Conservation (phyloP, 1,140 invertebrate species). For the Thaumetopoea pityocampa region DNA sequence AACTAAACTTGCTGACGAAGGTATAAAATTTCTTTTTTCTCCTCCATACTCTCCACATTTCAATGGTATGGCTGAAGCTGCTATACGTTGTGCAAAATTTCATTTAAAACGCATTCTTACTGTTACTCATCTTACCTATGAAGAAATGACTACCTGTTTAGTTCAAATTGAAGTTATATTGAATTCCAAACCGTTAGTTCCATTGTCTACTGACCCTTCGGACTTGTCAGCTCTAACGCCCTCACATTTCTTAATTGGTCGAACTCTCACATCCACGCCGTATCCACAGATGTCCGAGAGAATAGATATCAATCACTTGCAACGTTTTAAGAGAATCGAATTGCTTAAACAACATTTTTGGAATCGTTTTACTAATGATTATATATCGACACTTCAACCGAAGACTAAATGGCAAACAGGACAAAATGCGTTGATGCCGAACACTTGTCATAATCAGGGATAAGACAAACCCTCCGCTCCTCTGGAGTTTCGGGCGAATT, state of each 20-base stretch:
- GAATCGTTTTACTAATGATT: constrained; percentile 6
- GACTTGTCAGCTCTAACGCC: constrained; percentile 18
- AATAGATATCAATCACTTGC: constrained; percentile 4
- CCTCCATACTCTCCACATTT: constrained; percentile 22
- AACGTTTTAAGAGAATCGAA: constrained; percentile 11
- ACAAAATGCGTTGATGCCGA: too few species aligned
- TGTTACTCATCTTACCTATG: constrained; percentile 19
- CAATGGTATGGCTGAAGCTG: too few species aligned
- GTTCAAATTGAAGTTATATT: constrained; percentile 21
- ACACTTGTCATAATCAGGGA: too few species aligned
- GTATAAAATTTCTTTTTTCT: constrained; percentile 16
- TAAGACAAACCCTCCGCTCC: neutral
- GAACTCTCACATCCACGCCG: constrained; percentile 9
- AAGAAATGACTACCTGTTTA: constrained; percentile 18
- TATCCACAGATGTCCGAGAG: constrained; percentile 1
- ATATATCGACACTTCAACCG: constrained; percentile 1
- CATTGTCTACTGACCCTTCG: constrained; percentile 11
- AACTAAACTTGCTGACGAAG: constrained; percentile 8
- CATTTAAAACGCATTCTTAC: constrained; percentile 14
- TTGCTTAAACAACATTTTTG: constrained; percentile 10
- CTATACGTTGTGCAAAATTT: constrained; percentile 12
- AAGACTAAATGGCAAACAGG: too few species aligned
- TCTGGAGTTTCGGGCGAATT: constrained; percentile 1
- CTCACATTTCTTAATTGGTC: constrained; percentile 22
- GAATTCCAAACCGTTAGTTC: constrained; percentile 17